These are phyloP conservation scores for Tanypteryx hageni DNA, from an alignment of 2,888 invertebrate genomes.

Conservation along the genomic window DNA sequence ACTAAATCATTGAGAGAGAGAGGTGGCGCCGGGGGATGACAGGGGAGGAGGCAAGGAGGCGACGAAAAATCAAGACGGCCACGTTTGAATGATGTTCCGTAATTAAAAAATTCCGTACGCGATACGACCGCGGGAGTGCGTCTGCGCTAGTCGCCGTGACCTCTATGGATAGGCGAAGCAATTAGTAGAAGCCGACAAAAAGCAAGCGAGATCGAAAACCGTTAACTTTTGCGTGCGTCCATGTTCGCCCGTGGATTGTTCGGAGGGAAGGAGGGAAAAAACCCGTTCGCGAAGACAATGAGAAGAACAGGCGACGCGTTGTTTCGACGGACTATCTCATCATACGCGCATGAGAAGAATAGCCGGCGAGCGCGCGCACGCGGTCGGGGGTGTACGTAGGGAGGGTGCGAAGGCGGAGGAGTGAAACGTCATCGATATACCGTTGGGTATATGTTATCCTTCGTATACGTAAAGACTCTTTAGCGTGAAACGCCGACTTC, in stretches of 20 bases:
- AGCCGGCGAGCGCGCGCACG: neutral
- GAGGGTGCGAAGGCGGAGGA: neutral
- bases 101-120: constrained; percentile 50
- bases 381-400: neutral
- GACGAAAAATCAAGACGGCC: constrained; percentile 52
- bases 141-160: constrained; percentile 27
- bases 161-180: constrained; percentile 54
- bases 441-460: neutral
- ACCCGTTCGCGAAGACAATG: constrained; percentile 26
- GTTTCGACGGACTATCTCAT: constrained; percentile 15
- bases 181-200: constrained; percentile 59
- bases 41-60: neutral
- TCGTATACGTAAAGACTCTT: neutral
- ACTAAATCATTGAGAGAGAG: neutral
- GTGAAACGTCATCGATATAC: constrained; percentile 6
- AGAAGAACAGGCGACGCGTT: constrained; percentile 6
- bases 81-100: constrained; percentile 60
- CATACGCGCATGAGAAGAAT: neutral
- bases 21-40: neutral
- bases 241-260: neutral
- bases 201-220: constrained; percentile 45
- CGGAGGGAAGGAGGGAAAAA: constrained; percentile 26
- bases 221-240: constrained; percentile 45
- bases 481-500: neutral
- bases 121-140: neutral